Base-by-base conservation (phyloP, 2,888 invertebrate species). In the Heteromurus nitidus region DNA sequence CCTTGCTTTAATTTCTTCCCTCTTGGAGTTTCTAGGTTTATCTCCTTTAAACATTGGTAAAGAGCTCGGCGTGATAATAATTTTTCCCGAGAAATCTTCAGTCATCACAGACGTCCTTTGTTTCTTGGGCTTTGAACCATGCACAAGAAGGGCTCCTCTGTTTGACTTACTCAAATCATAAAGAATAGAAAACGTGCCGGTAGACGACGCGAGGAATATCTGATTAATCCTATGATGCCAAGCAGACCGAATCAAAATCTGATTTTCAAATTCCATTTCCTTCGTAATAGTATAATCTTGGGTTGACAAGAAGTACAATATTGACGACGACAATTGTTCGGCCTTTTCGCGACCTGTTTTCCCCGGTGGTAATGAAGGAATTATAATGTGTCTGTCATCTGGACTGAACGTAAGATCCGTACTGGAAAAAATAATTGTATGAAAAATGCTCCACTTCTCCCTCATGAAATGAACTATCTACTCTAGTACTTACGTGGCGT, bases 191-290 rank as follows among this genome's bases (percentile, higher is more conserved):
- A 97, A 94, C 0, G 92, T 91, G 0, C 99, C 99, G 88, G 97
- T 95, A 0, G 96, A 96, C 86, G 96, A 95, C 0, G 97, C 96
- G 0, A 96, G 93, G 84, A 98, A 95, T 53, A 99, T 93, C 89
- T 99, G 99, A 89, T 99, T 99, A n/a, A 99, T 90, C 89, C 97
- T 96, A 0, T 99, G 95, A 90, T 99, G 99, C 99, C 99, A 99
- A 0, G 95, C 89, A 0, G 94, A 93, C 88, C 97, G 95, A 0
- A 99, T 95, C 0, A 96, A 93, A 24, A 86, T 80, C 85, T 91
- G 90, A 89, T 90, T 87, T n/a, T 82, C 84, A 67, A 86, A 85
- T 26, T 75, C 53, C 31, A 85, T 28, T 75, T 85, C 73, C 60
- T 87, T 83, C 22, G 80, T 82, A 26, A 77, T 70, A 5, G 80